Conservation (phyloP, 2,113 vertebrate genomes). For the human (Homo sapiens) region GRCh38 chr17:46045501-46046000, state of each 20-base stretch:
- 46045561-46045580: not conserved
- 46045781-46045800: not conserved
- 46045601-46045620: not conserved
- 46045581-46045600: not conserved
- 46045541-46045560: not conserved
- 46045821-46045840: not conserved
- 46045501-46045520: not conserved
- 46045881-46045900: not conserved
- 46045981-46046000: not conserved
- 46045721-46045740: not conserved
- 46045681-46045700: not conserved
- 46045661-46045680: not conserved
- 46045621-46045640: not conserved
- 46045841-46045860: not conserved
- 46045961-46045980: not conserved
- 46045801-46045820: not conserved
- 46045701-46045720: too few species aligned
- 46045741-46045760: not conserved
- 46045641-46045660: not conserved
- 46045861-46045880: not conserved
- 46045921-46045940: not conserved
- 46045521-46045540: too few species aligned
- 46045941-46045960: constrained; percentile 1
- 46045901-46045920: not conserved
- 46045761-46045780: not conserved